phyloP scores from a whole-genome alignment of 2,113 vertebrate species.

The Neoarius graeffei region DNA sequence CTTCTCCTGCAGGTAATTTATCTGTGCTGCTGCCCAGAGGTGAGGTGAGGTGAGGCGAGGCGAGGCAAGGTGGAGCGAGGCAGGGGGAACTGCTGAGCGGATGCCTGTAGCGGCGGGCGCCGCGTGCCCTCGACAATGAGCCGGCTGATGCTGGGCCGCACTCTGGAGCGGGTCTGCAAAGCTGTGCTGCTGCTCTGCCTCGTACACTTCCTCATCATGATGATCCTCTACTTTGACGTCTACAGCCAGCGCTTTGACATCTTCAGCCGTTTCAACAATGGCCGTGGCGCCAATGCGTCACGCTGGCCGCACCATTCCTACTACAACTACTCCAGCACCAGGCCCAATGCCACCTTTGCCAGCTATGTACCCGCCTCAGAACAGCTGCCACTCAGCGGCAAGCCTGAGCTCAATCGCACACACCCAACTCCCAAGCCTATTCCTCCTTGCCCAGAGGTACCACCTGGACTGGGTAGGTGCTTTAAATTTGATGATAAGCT shows the following conservation, averaged over 20 bases:
- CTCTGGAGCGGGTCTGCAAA: conserved; percentile 99
- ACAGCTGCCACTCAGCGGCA: conserved; percentile 74
- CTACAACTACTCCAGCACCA: conserved; percentile 77
- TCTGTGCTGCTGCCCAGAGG: conserved; percentile 5
- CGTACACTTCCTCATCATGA: conserved; percentile 95
- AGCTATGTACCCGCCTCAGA: conserved; percentile 72
- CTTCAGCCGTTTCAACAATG: conserved; percentile 94
- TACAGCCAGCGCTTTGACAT: conserved; percentile 96
- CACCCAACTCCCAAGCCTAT: conserved; percentile 80
- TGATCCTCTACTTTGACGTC: conserved; percentile 98
- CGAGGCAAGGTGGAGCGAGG: not conserved
- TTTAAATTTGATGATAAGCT: not conserved
- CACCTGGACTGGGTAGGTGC: conserved; percentile 87
- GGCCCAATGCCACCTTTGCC: conserved; percentile 80
- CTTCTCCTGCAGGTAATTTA: conserved; percentile 42
- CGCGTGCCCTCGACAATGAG: conserved; percentile 86
- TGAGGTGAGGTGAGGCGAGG: conserved; percentile 3
- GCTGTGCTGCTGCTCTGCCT: conserved; percentile 95
- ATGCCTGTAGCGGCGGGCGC: conserved; percentile 65
- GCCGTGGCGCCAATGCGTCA: conserved; percentile 80
- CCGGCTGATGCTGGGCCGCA: conserved; percentile 97
- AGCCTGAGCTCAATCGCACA: conserved; percentile 76
- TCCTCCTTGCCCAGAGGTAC: conserved; percentile 88
- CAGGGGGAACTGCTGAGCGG: conserved; percentile 49
- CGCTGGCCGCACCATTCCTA: conserved; percentile 75